These are phyloP conservation scores for Pherbina coryleti DNA, from an alignment of 2,888 invertebrate genomes.

Conservation along the genomic window DNA sequence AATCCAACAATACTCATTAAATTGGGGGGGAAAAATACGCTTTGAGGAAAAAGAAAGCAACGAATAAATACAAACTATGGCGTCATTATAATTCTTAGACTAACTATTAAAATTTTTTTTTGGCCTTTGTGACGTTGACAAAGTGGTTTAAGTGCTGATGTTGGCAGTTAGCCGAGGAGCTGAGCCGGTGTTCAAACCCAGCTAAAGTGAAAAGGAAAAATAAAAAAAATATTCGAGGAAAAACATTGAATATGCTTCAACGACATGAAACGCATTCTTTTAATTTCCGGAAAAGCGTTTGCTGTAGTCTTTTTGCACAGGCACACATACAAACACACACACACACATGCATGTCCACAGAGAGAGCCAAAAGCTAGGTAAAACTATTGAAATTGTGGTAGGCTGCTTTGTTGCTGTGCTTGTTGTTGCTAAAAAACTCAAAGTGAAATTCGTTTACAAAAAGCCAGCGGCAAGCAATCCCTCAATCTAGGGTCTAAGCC, in stretches of 20 bases:
- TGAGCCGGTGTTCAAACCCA: no score
- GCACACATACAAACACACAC: neutral
- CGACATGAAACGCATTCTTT: conserved; percentile 35
- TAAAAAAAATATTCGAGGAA: neutral
- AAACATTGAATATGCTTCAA: conserved; percentile 19
- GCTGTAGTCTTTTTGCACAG: neutral
- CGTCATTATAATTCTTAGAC: neutral
- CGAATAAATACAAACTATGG: no score
- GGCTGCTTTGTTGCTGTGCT: neutral
- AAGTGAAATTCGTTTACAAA: conserved; percentile 4
- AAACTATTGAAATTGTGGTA: no score
- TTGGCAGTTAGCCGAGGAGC: no score
- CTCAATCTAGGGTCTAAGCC: neutral
- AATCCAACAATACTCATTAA: no score
- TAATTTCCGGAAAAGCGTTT: conserved; percentile 29
- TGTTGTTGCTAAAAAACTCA: neutral
- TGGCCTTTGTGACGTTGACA: conserved; percentile 12
- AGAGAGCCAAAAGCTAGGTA: neutral
- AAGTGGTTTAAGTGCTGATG: neutral
- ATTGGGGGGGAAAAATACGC: no score
- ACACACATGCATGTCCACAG: neutral
- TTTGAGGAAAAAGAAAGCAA: no score
- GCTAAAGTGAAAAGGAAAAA: neutral
- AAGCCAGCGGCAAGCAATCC: neutral
- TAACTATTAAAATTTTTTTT: neutral